Base-by-base conservation (phyloP, 2,797 vertebrate genomes). In the Sphenodon punctatus region DNA sequence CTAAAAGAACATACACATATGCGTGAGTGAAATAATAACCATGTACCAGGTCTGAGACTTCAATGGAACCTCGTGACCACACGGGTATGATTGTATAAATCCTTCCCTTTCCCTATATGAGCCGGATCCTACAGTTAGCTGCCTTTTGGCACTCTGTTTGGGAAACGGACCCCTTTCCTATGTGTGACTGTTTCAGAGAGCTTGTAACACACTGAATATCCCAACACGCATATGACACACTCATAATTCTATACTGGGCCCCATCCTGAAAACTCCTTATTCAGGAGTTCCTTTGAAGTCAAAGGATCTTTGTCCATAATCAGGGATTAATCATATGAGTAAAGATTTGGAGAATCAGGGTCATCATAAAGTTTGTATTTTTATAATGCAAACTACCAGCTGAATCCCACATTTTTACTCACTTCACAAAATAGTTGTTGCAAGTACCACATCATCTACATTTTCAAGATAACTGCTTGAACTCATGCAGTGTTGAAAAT, bases 331-430 rank as follows among this genome's bases (percentile, higher is more conserved):
- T 0, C 3, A 66, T 3, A 67, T 34, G 10, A 71, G 49, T 27
- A 48, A 78, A 27, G 23, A 61, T 23, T 45, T 61, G 10, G 12
- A 56, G 10, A 74, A 30, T 13, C 51, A 53, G 10, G 59, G 11
- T 67, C 5, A 34, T 5, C 67, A 8, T 20, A 64, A 77, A 3
- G 56, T 1, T 67, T 53, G n/a, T 19, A 39, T 65, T 38, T 58
- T 32, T 49, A 53, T 56, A 64, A 59, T 58, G 74, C 67, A 76
- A 56, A 84, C 32, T 63, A 85, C 76, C 7, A 2, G 2, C 34
- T 78, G 59, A 46, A 32, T 63, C 8, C 67, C 49, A 74, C 4
- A 48, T 27, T 49, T 89, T n/a, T 43, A 64, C 8, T 56, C 3
- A 5, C 23, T 78, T 27, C 48, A 30, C 5, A 20, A 13, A 10